Percentiles rank a stretch among this genome's conserved stretches.
These are phyloP conservation scores for Erythrocebus patas DNA, from an alignment of 2,113 vertebrate genomes.

Conservation along the genomic window DNA sequence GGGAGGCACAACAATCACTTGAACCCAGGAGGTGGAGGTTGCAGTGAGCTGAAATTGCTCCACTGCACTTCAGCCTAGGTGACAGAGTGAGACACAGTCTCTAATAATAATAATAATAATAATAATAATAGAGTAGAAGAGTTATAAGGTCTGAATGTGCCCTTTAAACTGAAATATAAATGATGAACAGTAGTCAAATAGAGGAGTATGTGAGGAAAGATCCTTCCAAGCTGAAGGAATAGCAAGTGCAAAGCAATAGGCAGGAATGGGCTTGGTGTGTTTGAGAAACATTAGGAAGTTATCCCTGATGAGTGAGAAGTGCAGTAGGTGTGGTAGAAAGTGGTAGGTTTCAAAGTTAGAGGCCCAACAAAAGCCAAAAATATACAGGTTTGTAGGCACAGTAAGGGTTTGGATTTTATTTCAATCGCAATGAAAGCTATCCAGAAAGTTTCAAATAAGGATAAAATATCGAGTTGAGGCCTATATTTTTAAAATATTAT, in stretches of 20 bases:
- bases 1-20: too few species aligned
- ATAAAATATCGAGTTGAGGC: neutral
- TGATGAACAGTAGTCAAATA: neutral
- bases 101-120: too few species aligned
- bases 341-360: neutral
- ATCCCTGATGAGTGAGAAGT: neutral
- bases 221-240: neutral
- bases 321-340: neutral
- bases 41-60: too few species aligned
- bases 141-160: neutral
- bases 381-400: neutral
- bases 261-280: neutral
- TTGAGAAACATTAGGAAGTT: neutral
- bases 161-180: neutral
- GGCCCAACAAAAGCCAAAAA: neutral
- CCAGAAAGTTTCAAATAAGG: neutral
- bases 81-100: too few species aligned
- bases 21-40: too few species aligned
- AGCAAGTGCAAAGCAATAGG: neutral
- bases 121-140: neutral
- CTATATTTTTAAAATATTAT: neutral
- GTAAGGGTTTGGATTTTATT: neutral
- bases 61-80: too few species aligned
- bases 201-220: neutral
- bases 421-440: neutral